Percentiles rank a stretch among this genome's conserved stretches.
Evolutionary conservation across 2,113 vertebrate species (phyloP).

Genomic region (Oryzias curvinotus): DNA sequence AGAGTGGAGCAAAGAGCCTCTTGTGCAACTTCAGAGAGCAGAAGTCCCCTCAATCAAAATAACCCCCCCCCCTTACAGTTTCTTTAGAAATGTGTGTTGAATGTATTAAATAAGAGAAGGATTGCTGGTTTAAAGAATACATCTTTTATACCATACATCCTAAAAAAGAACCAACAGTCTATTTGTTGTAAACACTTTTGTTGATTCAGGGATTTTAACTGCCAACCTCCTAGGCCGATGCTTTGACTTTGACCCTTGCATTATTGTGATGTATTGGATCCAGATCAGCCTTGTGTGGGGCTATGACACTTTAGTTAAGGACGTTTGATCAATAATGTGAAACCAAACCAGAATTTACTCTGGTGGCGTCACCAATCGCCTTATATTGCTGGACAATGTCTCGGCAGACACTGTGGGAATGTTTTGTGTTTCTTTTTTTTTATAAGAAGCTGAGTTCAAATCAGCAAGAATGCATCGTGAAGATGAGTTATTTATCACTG

Average conservation of each 20-base stretch:
- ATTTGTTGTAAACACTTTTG: background rate
- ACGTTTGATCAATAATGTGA: slow-evolving; percentile 35
- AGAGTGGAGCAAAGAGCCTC: slow-evolving; percentile 76
- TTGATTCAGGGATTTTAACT: slow-evolving; percentile 5
- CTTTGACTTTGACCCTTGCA: background rate
- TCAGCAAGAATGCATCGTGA: slow-evolving; percentile 20
- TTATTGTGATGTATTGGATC: too few species aligned
- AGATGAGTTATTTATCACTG: slow-evolving; percentile 33
- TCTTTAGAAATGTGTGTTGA: too few species aligned
- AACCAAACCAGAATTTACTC: slow-evolving; percentile 17
- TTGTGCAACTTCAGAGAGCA: slow-evolving; percentile 61
- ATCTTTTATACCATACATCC: too few species aligned
- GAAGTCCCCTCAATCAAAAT: slow-evolving; percentile 1
- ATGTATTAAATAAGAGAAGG: too few species aligned
- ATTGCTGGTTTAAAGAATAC: too few species aligned
- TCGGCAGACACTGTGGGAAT: slow-evolving; percentile 5
- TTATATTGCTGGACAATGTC: slow-evolving; percentile 61
- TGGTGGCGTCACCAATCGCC: slow-evolving; percentile 12
- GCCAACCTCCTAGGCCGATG: background rate
- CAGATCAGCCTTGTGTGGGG: background rate
- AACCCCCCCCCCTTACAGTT: background rate
- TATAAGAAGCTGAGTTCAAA: slow-evolving; percentile 41
- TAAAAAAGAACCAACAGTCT: too few species aligned
- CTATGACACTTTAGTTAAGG: background rate
- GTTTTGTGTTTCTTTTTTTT: slow-evolving; percentile 2